A percentile compares a stretch with the other conserved stretches of the same genome.
Evolutionary conservation across 2,113 vertebrate species (phyloP).

Genomic region (Atherinomorus stipes): DNA sequence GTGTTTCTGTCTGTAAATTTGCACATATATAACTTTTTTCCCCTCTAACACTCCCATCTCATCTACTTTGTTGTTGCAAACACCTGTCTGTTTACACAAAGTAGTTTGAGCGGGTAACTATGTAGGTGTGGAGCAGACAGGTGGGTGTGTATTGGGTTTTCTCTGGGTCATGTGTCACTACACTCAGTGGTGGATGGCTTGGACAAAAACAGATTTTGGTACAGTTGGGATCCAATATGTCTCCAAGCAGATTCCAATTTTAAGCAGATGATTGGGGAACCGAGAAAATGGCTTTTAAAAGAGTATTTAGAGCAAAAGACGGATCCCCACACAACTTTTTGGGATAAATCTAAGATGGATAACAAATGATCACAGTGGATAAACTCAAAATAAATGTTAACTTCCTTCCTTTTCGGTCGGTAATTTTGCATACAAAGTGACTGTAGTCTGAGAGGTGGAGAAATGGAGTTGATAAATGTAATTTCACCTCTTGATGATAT

Average conservation of each 20-base stretch:
- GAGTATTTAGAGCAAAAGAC: no score
- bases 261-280: neutral
- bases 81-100: conserved; percentile 19
- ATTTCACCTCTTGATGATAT: neutral
- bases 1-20: conserved; percentile 43
- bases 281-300: no score
- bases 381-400: no score
- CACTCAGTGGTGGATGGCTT: conserved; percentile 31
- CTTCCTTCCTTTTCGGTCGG: no score
- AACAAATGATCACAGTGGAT: no score
- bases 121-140: conserved; percentile 12
- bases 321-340: no score
- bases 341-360: no score
- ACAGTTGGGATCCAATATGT: neutral
- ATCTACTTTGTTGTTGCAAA: conserved; percentile 22
- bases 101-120: conserved; percentile 38
- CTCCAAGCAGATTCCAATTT: neutral
- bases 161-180: conserved; percentile 22
- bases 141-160: conserved; percentile 20
- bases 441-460: neutral
- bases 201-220: conserved; percentile 26
- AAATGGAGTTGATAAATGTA: neutral
- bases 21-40: conserved; percentile 55
- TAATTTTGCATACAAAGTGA: neutral
- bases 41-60: conserved; percentile 24